A percentile compares a stretch with the other conserved stretches of the same genome.
Evolutionary conservation across 2,888 invertebrate species (phyloP).

Genomic region (Leptinotarsa haldemani): DNA sequence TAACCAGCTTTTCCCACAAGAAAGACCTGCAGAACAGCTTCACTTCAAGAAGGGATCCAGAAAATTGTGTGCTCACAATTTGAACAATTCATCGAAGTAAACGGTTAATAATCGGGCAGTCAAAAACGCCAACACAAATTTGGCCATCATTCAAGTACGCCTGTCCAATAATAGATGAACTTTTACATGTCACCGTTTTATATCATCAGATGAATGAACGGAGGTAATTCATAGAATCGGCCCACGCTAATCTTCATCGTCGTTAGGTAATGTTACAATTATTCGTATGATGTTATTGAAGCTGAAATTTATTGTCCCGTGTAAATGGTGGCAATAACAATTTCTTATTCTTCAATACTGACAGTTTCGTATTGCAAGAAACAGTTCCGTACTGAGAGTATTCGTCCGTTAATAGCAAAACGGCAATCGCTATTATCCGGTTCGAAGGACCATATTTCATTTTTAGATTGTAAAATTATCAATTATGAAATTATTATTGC

Average conservation of each 20-base stretch:
- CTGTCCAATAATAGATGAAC: constrained; percentile 29
- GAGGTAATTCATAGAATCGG: constrained; percentile 31
- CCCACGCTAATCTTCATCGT: constrained; percentile 23
- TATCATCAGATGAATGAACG: constrained; percentile 34
- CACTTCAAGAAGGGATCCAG: too few species aligned
- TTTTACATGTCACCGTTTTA: constrained; percentile 35
- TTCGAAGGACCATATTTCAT: too few species aligned
- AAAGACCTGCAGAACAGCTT: too few species aligned
- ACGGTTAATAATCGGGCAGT: not conserved
- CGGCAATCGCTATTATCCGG: too few species aligned
- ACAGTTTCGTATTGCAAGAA: too few species aligned
- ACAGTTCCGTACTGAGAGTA: too few species aligned
- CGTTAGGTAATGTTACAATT: not conserved
- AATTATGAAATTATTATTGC: too few species aligned
- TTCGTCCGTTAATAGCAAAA: too few species aligned
- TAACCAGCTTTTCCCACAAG: too few species aligned
- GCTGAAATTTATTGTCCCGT: not conserved
- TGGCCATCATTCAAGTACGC: constrained; percentile 27
- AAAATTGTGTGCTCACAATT: not conserved
- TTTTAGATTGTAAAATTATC: too few species aligned
- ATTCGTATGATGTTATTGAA: not conserved
- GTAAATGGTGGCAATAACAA: too few species aligned
- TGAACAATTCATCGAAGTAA: not conserved
- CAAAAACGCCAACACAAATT: constrained; percentile 19
- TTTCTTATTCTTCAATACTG: too few species aligned